Base-by-base conservation (phyloP, 2,797 vertebrate species). In the Microhierax caerulescens region DNA sequence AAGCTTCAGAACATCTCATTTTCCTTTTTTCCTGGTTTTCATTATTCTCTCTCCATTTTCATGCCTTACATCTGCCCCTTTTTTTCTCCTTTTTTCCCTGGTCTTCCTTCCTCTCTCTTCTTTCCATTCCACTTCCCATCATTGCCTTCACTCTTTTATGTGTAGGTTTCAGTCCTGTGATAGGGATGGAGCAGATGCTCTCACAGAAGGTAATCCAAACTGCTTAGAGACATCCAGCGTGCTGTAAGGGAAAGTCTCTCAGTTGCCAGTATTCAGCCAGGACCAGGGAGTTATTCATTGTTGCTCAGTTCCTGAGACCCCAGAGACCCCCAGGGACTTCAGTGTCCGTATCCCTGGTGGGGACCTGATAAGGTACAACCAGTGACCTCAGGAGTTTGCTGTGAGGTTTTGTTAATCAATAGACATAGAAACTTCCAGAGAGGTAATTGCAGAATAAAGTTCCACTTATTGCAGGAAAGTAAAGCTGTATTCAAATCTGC, bases 401-500 rank as follows among this genome's bases (percentile, higher is more conserved):
- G 13, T 37, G 36, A 74, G 21, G 4, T 67, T 94, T 67, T 78
- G 3, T 70, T 85, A 69, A 22, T 18, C 3, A 2, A 30, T 12
- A 61, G 41, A 41, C 27, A 51, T 7, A 64, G 56, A 67, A 83
- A 59, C 17, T 50, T 65, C 23, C 47, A 57, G 39, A 69, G 11
- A 22, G 2, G 2, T 36, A 48, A 57, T 19, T 53, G 22, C 41
- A 72, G 37, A 76, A 47, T 65, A 15, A 74, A 60, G 11, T 60
- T 80, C 18, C 39, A 69, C 21, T 59, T 34, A 11, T 3, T 61
- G 19, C 7, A 24, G 36, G 11, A 72, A 24, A 79, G 12, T 3
- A 88, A 79, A 76, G 9, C 22, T 5, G 1, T 73, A 21, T 75
- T 91, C 23, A 74, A 74, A 63, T 11, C 43, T 0, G 0, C 9